Conservation (phyloP, 2,888 invertebrate genomes). For the Nineta flava region DNA sequence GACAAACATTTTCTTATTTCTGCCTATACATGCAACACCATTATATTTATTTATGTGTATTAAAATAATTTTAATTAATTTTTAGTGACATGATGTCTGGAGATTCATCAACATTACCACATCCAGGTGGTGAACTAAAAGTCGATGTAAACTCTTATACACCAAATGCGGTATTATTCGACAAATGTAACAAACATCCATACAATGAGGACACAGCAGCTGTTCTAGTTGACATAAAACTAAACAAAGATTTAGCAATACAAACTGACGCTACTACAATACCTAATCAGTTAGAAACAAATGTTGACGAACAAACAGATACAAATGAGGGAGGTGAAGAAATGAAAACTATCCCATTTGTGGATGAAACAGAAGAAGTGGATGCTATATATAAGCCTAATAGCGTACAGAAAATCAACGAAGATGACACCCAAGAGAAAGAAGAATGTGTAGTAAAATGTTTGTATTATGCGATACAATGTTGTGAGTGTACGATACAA, state of each 20-base stretch:
- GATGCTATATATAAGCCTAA: background rate
- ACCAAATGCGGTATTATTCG: background rate
- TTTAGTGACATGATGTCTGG: constrained; percentile 21
- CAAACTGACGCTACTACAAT: background rate
- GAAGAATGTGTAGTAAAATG: constrained; percentile 43
- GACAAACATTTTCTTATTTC: too few species aligned
- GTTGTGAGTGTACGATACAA: constrained; percentile 40
- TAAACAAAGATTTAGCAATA: background rate
- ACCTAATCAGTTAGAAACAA: too few species aligned
- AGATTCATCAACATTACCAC: constrained; percentile 15
- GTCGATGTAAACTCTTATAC: background rate
- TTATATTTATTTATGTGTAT: background rate
- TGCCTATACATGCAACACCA: too few species aligned
- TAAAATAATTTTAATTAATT: constrained; percentile 8
- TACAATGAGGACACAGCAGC: background rate
- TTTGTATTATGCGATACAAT: constrained; percentile 42
- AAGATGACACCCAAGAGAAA: constrained; percentile 26
- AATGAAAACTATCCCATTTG: too few species aligned
- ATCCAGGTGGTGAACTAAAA: background rate
- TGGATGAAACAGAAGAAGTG: background rate
- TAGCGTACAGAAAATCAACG: constrained; percentile 6
- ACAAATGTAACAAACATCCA: background rate
- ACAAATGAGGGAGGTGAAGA: too few species aligned
- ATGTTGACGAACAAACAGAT: too few species aligned
- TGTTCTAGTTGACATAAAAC: background rate